Percentiles rank a stretch among this genome's conserved stretches.
phyloP scores from a whole-genome alignment of 1,140 invertebrate genomes.

The Chymomyza costata region DNA sequence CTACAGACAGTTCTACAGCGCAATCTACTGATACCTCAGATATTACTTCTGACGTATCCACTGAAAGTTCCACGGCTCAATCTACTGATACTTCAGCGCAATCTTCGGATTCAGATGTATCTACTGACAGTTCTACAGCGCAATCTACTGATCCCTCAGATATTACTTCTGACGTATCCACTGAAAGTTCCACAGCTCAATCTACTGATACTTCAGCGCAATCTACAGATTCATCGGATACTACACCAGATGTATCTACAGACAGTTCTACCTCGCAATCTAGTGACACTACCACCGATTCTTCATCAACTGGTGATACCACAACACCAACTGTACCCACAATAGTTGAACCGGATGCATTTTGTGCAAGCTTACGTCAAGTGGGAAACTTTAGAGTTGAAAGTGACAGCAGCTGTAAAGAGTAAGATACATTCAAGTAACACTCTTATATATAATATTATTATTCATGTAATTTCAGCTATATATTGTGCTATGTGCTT shows the following conservation, averaged over 20 bases:
- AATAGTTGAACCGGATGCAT: conserved; percentile 21
- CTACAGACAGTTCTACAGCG: not conserved
- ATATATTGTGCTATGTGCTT: conserved; percentile 47
- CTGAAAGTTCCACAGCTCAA: not conserved
- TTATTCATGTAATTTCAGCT: conserved; percentile 22
- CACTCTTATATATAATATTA: not conserved
- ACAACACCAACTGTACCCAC: conserved; percentile 8
- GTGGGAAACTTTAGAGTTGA: conserved; percentile 37
- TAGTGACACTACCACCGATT: not conserved
- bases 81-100: too few species aligned
- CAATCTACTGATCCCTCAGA: not conserved
- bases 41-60: not conserved
- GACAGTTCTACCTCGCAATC: not conserved
- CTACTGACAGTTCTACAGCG: too few species aligned
- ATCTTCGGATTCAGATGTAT: too few species aligned
- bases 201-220: not conserved
- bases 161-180: not conserved
- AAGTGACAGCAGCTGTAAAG: conserved; percentile 39
- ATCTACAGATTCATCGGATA: conserved; percentile 9
- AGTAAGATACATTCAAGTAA: conserved; percentile 22
- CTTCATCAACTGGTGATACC: not conserved
- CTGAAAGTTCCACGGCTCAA: not conserved
- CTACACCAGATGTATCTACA: not conserved
- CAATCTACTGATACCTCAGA: not conserved
- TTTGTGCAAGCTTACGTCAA: conserved; percentile 22